Evolutionary conservation across 1,140 invertebrate species (phyloP).

Genomic region (Philotrypesis tridentata): DNA sequence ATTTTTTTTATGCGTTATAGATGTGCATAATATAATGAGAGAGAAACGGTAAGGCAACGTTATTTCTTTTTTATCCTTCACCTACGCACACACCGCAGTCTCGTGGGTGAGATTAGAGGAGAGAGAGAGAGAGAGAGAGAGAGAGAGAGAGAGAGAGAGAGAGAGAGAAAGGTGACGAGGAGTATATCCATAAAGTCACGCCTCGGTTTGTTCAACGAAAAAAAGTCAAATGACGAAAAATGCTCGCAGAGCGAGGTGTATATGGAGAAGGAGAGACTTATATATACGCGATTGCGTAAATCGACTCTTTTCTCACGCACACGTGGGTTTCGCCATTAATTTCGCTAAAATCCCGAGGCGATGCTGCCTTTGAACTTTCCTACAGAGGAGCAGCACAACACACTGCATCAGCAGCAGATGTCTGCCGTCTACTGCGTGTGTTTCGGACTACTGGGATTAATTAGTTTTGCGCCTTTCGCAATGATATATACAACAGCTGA

Average conservation of each 20-base stretch:
- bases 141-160: no score
- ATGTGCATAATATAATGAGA: neutral
- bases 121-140: no score
- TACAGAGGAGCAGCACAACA: no score
- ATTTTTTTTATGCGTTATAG: no score
- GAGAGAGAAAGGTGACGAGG: neutral
- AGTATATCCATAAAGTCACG: slow-evolving; percentile 1
- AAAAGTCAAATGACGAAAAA: slow-evolving; percentile 18
- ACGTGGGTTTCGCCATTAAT: slow-evolving; percentile 22
- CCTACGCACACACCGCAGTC: no score
- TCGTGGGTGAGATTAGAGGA: no score
- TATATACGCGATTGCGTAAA: neutral
- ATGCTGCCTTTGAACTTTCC: slow-evolving; percentile 13
- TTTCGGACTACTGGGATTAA: neutral
- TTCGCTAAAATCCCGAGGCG: slow-evolving; percentile 38
- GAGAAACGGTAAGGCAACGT: no score
- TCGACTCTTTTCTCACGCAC: slow-evolving; percentile 36
- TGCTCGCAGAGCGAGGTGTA: neutral
- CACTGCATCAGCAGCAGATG: no score
- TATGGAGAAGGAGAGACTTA: neutral
- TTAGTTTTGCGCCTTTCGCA: slow-evolving; percentile 1
- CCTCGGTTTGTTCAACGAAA: neutral
- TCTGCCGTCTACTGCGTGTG: no score
- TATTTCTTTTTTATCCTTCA: neutral
- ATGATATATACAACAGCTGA: neutral